These are phyloP conservation scores for Cosmopolites sordidus DNA, from an alignment of 2,888 invertebrate genomes.

Conservation along the genomic window DNA sequence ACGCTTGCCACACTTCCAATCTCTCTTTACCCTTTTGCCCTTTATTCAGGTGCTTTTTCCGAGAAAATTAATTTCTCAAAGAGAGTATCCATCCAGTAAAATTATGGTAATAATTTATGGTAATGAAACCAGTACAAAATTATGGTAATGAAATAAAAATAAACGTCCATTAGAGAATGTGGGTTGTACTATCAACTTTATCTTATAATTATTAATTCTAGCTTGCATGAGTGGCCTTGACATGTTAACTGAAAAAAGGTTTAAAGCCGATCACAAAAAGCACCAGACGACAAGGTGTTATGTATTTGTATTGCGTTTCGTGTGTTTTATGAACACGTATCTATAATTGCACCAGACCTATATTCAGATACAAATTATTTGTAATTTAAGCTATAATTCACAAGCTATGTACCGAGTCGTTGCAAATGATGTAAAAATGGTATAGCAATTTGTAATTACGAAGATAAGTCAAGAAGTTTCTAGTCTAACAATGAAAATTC, in stretches of 20 bases:
- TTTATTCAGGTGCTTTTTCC: too few species aligned
- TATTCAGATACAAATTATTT: background rate
- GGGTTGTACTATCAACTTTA: conserved; percentile 35
- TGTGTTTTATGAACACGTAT: background rate
- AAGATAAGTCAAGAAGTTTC: too few species aligned
- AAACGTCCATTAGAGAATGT: conserved; percentile 22
- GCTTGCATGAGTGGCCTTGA: conserved; percentile 35
- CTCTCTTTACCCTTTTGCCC: too few species aligned
- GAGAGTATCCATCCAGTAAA: too few species aligned
- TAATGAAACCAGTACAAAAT: too few species aligned
- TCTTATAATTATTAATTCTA: conserved; percentile 34
- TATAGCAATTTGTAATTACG: too few species aligned
- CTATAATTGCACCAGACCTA: background rate
- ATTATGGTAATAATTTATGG: too few species aligned
- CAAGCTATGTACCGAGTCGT: too few species aligned
- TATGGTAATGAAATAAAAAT: background rate
- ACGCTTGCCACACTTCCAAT: too few species aligned
- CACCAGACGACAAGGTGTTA: background rate
- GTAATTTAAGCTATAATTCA: background rate
- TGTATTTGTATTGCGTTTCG: background rate
- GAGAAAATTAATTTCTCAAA: too few species aligned
- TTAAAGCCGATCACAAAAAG: conserved; percentile 6
- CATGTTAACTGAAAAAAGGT: conserved; percentile 25
- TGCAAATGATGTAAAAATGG: too few species aligned
- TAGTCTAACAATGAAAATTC: too few species aligned